Conservation (phyloP, 2,888 invertebrate genomes). For the Thymelicus lineola region DNA sequence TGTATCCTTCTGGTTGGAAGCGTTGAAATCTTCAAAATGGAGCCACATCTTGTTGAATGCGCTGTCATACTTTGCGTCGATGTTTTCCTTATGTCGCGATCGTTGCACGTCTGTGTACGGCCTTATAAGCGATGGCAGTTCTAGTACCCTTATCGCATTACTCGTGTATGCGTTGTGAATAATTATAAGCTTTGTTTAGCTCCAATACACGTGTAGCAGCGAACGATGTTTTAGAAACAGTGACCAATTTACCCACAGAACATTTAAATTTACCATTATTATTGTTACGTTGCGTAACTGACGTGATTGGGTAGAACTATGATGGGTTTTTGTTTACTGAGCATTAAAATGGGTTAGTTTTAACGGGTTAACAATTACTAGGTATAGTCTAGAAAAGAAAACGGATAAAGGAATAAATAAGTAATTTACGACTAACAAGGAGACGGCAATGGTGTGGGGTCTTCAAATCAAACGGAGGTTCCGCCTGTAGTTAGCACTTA, state of each 20-base stretch:
- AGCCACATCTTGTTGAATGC: too few relatives aligned
- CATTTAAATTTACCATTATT: constrained; percentile 45
- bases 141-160: constrained; percentile 20
- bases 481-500: too few relatives aligned
- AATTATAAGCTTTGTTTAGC: constrained; percentile 26
- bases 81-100: too few relatives aligned
- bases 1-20: too few relatives aligned
- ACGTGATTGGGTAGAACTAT: neutral
- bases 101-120: neutral
- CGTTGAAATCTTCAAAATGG: too few relatives aligned
- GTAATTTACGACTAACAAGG: too few relatives aligned
- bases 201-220: constrained; percentile 45
- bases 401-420: too few relatives aligned
- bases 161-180: constrained; percentile 25
- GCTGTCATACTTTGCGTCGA: too few relatives aligned
- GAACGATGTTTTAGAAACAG: constrained; percentile 49
- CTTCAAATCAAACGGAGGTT: too few relatives aligned
- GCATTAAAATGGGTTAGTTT: neutral
- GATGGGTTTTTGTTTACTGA: neutral
- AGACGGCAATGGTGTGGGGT: too few relatives aligned
- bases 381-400: too few relatives aligned
- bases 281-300: constrained; percentile 36
- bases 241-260: constrained; percentile 44
- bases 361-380: too few relatives aligned
- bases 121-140: neutral